Evolutionary conservation across 35 echinoderm and acorn worm genomes (phyloP).

Genomic region (Holothuria glaberrima): DNA sequence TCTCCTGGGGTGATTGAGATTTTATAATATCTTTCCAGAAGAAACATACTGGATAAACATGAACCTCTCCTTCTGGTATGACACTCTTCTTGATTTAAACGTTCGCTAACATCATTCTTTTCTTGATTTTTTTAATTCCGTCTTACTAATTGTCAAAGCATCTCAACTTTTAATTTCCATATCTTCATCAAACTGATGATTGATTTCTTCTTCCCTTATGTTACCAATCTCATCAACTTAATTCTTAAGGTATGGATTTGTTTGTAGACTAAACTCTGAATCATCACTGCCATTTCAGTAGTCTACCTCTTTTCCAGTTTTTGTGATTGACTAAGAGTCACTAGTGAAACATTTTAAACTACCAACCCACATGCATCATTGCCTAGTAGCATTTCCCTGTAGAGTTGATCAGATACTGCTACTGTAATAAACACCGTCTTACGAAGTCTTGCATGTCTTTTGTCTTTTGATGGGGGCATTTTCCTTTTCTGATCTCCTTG

Average conservation of each 20-base stretch:
- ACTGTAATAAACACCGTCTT: not conserved
- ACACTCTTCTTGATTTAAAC: not conserved
- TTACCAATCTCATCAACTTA: too few relatives aligned
- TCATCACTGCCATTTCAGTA: not conserved
- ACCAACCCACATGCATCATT: not conserved
- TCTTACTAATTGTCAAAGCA: not conserved
- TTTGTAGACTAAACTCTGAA: not conserved
- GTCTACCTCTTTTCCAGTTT: not conserved
- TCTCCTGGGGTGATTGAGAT: not conserved
- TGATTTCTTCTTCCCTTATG: too few relatives aligned
- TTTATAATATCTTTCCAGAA: slow-evolving; percentile 15
- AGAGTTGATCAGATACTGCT: slow-evolving; percentile 5
- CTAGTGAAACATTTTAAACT: not conserved
- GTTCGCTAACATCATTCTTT: not conserved
- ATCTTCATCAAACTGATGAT: too few relatives aligned
- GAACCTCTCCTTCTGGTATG: not conserved
- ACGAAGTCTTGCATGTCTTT: not conserved
- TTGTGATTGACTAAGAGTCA: not conserved
- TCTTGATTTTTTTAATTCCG: not conserved
- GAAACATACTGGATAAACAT: not conserved
- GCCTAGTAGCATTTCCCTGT: slow-evolving; percentile 20
- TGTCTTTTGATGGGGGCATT: too few relatives aligned
- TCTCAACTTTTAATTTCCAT: too few relatives aligned
- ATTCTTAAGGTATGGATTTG: too few relatives aligned
- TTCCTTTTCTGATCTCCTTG: not conserved